Conservation (phyloP, 2,888 invertebrate species). For the Rosalia funebris region DNA sequence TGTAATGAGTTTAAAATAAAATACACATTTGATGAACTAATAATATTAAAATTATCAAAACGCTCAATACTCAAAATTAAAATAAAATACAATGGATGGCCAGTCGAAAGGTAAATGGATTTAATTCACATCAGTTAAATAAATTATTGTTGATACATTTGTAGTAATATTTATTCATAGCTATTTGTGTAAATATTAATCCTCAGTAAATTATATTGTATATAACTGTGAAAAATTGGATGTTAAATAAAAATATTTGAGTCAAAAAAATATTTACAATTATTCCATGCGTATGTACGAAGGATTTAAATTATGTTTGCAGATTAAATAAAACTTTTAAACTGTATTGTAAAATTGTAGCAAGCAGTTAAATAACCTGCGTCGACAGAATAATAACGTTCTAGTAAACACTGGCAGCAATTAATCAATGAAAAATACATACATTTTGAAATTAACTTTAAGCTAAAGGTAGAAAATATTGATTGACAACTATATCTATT, state of each 20-base stretch:
- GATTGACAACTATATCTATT: no score
- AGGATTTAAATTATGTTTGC: slow-evolving; percentile 37
- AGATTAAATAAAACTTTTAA: slow-evolving; percentile 28
- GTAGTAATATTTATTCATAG: slow-evolving; percentile 8
- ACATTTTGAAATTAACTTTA: neutral
- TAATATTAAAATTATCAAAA: no score
- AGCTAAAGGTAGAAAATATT: neutral
- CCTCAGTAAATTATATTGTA: slow-evolving; percentile 18
- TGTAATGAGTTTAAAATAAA: no score
- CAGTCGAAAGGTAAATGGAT: slow-evolving; percentile 4
- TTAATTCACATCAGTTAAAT: slow-evolving; percentile 12
- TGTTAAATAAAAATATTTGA: slow-evolving; percentile 40
- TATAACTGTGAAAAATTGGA: slow-evolving; percentile 31
- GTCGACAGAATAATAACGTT: neutral
- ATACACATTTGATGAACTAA: no score
- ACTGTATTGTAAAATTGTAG: slow-evolving; percentile 23
- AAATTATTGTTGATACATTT: slow-evolving; percentile 23
- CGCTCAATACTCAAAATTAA: no score
- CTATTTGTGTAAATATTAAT: slow-evolving; percentile 32
- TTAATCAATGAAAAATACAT: slow-evolving; percentile 8
- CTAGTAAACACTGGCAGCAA: slow-evolving; percentile 3
- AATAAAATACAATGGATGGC: no score
- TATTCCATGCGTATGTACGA: slow-evolving; percentile 28
- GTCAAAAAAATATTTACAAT: slow-evolving; percentile 40
- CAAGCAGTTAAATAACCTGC: slow-evolving; percentile 13